Conservation (phyloP, 2,797 vertebrate species). For the Streptopelia turtur region DNA sequence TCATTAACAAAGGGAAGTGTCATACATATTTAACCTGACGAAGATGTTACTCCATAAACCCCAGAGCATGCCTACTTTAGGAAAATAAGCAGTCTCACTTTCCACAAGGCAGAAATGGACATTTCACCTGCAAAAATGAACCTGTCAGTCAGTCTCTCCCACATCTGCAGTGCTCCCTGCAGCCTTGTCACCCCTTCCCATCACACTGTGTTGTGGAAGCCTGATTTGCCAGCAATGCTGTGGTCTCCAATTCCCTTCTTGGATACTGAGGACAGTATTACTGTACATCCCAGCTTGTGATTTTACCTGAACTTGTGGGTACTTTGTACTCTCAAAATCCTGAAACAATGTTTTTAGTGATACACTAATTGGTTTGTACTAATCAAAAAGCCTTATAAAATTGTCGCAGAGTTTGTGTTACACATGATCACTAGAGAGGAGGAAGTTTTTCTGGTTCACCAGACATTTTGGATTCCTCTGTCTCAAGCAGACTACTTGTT, state of each 20-base stretch:
- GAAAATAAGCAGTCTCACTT: not conserved
- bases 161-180: not conserved
- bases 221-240: not conserved
- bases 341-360: not conserved
- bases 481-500: not conserved
- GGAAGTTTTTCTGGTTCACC: not conserved
- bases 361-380: not conserved
- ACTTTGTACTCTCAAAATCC: not conserved
- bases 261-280: not conserved
- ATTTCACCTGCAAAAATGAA: not conserved
- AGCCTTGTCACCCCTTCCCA: not conserved
- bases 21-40: not conserved
- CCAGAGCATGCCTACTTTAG: too few species aligned
- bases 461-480: not conserved
- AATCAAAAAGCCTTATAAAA: not conserved
- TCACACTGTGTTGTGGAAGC: not conserved
- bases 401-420: not conserved
- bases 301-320: not conserved
- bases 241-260: not conserved
- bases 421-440: accelerated
- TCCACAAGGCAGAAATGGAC: not conserved
- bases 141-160: not conserved
- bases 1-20: not conserved
- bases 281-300: not conserved
- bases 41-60: not conserved